phyloP scores from a whole-genome alignment of 2,113 vertebrate species.

The Entelurus aequoreus region DNA sequence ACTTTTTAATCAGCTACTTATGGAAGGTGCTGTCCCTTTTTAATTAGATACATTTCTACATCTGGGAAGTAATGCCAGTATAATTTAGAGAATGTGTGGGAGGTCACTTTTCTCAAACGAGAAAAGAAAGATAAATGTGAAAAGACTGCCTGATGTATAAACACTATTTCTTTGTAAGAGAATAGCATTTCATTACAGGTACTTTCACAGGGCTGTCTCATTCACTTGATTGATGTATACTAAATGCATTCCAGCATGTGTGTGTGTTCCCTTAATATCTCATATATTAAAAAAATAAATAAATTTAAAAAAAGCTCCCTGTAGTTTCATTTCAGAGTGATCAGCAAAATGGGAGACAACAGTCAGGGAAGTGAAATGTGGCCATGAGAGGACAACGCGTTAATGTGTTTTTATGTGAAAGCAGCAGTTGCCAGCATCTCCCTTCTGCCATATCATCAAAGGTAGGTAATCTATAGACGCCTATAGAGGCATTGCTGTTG shows the following conservation, averaged over 20 bases:
- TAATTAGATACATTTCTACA: constrained; percentile 10
- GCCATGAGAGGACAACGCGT: constrained; percentile 45
- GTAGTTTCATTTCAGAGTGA: constrained; percentile 46
- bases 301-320: constrained; percentile 22
- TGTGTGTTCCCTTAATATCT: constrained; percentile 31
- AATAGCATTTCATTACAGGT: constrained; percentile 23
- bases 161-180: constrained; percentile 8
- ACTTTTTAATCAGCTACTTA: constrained; percentile 29
- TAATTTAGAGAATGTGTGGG: neutral
- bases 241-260: constrained; percentile 17
- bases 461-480: constrained; percentile 28
- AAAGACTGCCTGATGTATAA: constrained; percentile 17
- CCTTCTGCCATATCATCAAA: constrained; percentile 26
- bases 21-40: constrained; percentile 9
- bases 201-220: constrained; percentile 6
- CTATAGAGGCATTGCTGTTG: constrained; percentile 39
- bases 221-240: constrained; percentile 28
- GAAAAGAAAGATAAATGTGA: constrained; percentile 6
- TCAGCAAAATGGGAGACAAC: constrained; percentile 43
- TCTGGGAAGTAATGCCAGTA: constrained; percentile 1
- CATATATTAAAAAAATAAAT: neutral
- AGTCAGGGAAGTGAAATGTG: constrained; percentile 47
- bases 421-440: constrained; percentile 31
- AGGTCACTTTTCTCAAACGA: constrained; percentile 6
- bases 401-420: constrained; percentile 52